Conservation (phyloP, 92 coral and sea anemone genomes). For the Epizoanthus illoricatus region DNA sequence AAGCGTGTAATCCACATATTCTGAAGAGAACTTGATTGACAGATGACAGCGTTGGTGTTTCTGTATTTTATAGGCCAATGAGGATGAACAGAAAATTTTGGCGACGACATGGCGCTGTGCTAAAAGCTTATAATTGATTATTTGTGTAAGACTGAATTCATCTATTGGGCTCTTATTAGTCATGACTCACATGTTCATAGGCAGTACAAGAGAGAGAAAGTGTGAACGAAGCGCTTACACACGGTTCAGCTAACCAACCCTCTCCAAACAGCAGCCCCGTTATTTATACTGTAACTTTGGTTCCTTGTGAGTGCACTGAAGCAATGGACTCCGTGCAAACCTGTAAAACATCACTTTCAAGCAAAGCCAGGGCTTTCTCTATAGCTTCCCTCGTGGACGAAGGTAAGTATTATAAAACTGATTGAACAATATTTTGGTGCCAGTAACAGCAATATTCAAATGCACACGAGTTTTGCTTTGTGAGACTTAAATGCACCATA, state of each 20-base stretch:
- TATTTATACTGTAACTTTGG: no score
- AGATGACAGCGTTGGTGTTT: conserved; percentile 57
- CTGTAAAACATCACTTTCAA: conserved; percentile 40
- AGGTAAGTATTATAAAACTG: conserved; percentile 41
- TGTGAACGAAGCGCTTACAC: conserved; percentile 31
- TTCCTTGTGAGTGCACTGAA: not conserved
- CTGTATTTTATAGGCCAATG: conserved; percentile 62
- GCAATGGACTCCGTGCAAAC: conserved; percentile 47
- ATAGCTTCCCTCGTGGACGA: conserved; percentile 83
- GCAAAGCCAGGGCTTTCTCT: conserved; percentile 82
- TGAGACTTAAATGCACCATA: not conserved
- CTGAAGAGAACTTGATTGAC: conserved; percentile 56
- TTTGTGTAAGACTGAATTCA: conserved; percentile 88
- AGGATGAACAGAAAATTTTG: conserved; percentile 39
- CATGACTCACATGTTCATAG: conserved; percentile 45
- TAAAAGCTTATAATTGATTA: conserved; percentile 96
- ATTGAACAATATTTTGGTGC: no score
- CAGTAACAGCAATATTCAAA: not conserved
- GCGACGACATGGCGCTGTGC: conserved; percentile 98
- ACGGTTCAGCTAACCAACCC: not conserved
- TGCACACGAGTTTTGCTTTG: not conserved
- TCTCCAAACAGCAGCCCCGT: conserved; percentile 19
- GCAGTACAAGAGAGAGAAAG: conserved; percentile 26
- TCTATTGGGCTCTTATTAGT: conserved; percentile 73
- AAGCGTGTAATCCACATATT: conserved; percentile 43